These are phyloP conservation scores for Chesias legatella DNA, from an alignment of 2,888 invertebrate genomes.

Conservation along the genomic window DNA sequence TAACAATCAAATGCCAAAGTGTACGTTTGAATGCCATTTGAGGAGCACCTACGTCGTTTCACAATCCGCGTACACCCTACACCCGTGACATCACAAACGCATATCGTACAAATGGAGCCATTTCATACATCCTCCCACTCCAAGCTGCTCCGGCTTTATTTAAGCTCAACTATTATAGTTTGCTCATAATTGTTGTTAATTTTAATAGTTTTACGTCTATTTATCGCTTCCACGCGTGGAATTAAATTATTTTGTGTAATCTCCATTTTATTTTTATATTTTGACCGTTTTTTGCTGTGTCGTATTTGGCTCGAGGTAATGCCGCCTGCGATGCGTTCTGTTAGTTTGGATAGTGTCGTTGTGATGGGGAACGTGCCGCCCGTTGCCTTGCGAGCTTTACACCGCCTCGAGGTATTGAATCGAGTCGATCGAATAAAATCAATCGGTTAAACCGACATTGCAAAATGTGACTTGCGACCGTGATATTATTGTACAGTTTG, in stretches of 20 bases:
- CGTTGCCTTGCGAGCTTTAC: conserved; percentile 16
- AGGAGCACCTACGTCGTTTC: conserved; percentile 59
- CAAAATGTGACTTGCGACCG: conserved; percentile 16
- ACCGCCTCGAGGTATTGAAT: conserved; percentile 22
- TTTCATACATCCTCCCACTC: conserved; percentile 57
- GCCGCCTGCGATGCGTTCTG: conserved; percentile 42
- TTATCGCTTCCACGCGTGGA: conserved; percentile 56
- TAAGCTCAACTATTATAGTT: conserved; percentile 76
- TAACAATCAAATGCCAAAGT: conserved; percentile 76
- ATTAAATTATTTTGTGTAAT: conserved; percentile 59
- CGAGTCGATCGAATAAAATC: conserved; percentile 25
- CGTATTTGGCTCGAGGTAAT: conserved; percentile 47
- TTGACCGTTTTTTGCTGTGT: conserved; percentile 50
- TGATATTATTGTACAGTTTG: conserved; percentile 14
- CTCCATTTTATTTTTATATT: conserved; percentile 63
- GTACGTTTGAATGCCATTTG: conserved; percentile 70
- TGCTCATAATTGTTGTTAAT: conserved; percentile 77
- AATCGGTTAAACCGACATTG: conserved; percentile 24
- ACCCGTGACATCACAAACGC: conserved; percentile 75
- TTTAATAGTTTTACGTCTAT: conserved; percentile 57
- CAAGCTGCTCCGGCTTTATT: conserved; percentile 77
- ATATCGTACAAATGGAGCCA: conserved; percentile 77
- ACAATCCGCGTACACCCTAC: conserved; percentile 58
- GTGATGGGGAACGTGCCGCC: conserved; percentile 9
- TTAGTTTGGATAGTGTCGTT: conserved; percentile 4